Evolutionary conservation across 2,113 vertebrate species (phyloP).

Genomic region (Python bivittatus): DNA sequence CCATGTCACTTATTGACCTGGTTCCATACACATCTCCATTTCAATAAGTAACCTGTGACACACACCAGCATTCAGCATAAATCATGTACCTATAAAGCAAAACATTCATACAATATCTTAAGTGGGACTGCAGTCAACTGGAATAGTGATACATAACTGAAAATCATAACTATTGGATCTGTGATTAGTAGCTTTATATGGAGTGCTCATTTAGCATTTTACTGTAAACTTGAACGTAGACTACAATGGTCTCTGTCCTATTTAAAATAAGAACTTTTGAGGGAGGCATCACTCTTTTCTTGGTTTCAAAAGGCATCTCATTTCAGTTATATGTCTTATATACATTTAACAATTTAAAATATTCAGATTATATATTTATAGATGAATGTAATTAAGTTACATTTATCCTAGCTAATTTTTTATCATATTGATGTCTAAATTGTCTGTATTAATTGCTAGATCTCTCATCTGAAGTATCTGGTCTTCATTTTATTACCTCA

Average conservation of each 20-base stretch:
- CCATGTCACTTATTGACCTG: background rate
- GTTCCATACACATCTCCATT: background rate
- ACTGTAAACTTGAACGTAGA: background rate
- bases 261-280: background rate
- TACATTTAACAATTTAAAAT: slow-evolving; percentile 52
- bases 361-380: slow-evolving; percentile 37
- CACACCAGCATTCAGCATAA: background rate
- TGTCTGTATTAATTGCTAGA: slow-evolving; percentile 53
- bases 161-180: background rate
- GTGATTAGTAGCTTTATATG: background rate
- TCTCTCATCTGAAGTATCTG: slow-evolving; percentile 32
- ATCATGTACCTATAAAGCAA: background rate
- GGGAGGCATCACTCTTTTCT: background rate
- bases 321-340: background rate
- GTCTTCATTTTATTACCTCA: slow-evolving; percentile 42
- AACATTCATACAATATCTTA: background rate
- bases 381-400: slow-evolving; percentile 46
- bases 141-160: background rate
- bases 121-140: background rate
- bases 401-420: slow-evolving; percentile 55
- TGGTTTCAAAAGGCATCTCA: background rate
- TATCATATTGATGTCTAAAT: slow-evolving; percentile 48
- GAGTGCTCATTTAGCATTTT: background rate
- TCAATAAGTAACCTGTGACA: background rate
- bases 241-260: background rate